A percentile compares a stretch with the other conserved stretches of the same genome.
Evolutionary conservation across 2,113 vertebrate species (phyloP).

Genomic region (Trematomus loennbergii): DNA sequence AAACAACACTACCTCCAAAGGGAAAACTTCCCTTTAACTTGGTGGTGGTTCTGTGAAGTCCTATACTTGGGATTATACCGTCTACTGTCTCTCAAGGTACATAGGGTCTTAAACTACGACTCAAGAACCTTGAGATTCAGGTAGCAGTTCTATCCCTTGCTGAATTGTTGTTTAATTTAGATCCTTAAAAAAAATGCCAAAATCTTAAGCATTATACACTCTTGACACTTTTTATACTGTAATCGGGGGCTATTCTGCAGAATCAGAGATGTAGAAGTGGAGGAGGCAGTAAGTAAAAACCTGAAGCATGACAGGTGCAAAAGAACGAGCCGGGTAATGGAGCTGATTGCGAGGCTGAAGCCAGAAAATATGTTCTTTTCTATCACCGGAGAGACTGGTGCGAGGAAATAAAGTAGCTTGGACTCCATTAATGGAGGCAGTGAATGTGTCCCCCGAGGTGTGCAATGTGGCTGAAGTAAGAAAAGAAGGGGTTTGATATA

Average conservation of each 20-base stretch:
- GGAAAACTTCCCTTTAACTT: background rate
- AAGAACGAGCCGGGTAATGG: constrained; percentile 21
- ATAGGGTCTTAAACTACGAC: background rate
- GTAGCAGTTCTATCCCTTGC: background rate
- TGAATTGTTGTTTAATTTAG: background rate
- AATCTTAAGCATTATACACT: background rate
- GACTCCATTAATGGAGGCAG: constrained; percentile 21
- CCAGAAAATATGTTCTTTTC: constrained; percentile 32
- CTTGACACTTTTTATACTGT: background rate
- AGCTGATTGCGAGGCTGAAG: constrained; percentile 26
- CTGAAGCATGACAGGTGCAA: constrained; percentile 16
- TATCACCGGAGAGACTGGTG: constrained; percentile 8
- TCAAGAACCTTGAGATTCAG: background rate
- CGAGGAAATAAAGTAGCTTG: background rate
- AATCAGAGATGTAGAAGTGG: background rate
- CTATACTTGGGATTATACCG: background rate
- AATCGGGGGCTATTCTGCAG: background rate
- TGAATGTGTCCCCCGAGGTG: constrained; percentile 27
- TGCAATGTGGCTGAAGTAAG: constrained; percentile 14
- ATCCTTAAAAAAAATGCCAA: background rate
- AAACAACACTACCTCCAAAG: background rate
- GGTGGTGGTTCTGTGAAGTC: background rate
- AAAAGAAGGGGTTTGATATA: constrained; percentile 14
- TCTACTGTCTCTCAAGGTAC: background rate
- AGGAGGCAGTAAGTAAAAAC: constrained; percentile 4